Base-by-base conservation (phyloP, 1,140 invertebrate genomes). In the Kradibia gibbosae region DNA sequence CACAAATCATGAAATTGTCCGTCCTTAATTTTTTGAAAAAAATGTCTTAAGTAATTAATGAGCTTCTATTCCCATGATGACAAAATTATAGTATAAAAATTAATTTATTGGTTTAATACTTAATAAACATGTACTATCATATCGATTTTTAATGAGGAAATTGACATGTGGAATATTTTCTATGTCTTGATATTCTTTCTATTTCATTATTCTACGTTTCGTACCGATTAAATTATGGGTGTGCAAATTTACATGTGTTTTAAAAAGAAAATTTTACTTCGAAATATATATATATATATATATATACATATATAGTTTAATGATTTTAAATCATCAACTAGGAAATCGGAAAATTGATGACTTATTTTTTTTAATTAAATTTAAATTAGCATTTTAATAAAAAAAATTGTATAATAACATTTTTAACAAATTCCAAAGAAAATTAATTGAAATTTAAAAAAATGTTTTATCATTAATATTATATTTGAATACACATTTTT, bases 141-240 rank as follows among this genome's bases (percentile, higher is more conserved):
- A 67, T 67, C 62, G 62, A 67, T 39, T 39, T 67, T 67, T 67
- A 67, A 10, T 34, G 62, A n/a, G 31, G 62, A 22, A 67, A 28
- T 36, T 67, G 36, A 11, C 36, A 10, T 17, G 34, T 65, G 36
- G 0, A 36, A 67, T 39, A 17, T 8, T 67, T 20, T n/a, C 36
- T 2, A 67, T 67, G 34, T 22, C 3, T 34, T 7, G 28, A 4
- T 25, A 65, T 62, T 62, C 60, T 65, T 36, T 36, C 22, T 36
- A 31, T 36, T 36, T 20, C 7, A 36, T 20, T 17, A 20, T 20
- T 36, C 17, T 60, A 8, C 11, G 34, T 8, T 62, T 3, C 15
- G 50, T 53, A 22, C n/a, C 45, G 28, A 53, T 8, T 67, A 36
- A 11, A 67, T 74, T 22, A 67, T 39, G n/a, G 36, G 3, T 55